These are phyloP conservation scores for Drosophila trapezifrons DNA, from an alignment of 1,140 invertebrate genomes.

Conservation along the genomic window DNA sequence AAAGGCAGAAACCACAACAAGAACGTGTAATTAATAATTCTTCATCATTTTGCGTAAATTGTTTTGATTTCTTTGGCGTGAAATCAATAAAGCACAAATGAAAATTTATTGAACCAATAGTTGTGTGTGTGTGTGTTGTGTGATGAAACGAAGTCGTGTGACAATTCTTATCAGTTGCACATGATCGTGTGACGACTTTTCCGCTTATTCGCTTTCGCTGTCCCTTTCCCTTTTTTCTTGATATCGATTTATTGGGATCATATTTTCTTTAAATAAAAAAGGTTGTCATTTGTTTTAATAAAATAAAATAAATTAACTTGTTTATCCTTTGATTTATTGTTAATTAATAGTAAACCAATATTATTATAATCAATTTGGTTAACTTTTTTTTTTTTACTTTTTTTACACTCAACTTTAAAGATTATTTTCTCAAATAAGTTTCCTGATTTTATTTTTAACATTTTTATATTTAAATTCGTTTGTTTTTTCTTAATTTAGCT, in stretches of 20 bases:
- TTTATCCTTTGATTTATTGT: too few relatives aligned
- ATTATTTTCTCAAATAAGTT: too few relatives aligned
- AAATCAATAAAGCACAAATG: conserved; percentile 75
- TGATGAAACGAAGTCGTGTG: conserved; percentile 64
- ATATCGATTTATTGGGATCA: conserved; percentile 62
- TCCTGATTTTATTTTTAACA: neutral
- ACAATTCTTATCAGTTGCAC: conserved; percentile 77
- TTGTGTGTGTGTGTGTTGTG: conserved; percentile 23
- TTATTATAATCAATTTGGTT: too few relatives aligned
- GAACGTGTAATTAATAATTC: conserved; percentile 63
- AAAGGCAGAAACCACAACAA: conserved; percentile 13
- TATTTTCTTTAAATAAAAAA: conserved; percentile 7
- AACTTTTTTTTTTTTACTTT: too few relatives aligned
- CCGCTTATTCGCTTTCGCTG: neutral
- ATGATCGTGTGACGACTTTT: conserved; percentile 66
- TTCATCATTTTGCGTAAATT: conserved; percentile 71
- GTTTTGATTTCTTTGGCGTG: conserved; percentile 73
- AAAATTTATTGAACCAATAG: conserved; percentile 68
- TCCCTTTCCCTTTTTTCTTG: conserved; percentile 6
- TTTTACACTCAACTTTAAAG: too few relatives aligned
- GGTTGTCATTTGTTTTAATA: neutral
- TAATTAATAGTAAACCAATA: too few relatives aligned
- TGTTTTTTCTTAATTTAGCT: conserved; percentile 54
- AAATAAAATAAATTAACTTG: neutral
- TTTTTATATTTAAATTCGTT: conserved; percentile 46